These are phyloP conservation scores for Halictus ligatus DNA, from an alignment of 2,888 invertebrate species.

Conservation along the genomic window DNA sequence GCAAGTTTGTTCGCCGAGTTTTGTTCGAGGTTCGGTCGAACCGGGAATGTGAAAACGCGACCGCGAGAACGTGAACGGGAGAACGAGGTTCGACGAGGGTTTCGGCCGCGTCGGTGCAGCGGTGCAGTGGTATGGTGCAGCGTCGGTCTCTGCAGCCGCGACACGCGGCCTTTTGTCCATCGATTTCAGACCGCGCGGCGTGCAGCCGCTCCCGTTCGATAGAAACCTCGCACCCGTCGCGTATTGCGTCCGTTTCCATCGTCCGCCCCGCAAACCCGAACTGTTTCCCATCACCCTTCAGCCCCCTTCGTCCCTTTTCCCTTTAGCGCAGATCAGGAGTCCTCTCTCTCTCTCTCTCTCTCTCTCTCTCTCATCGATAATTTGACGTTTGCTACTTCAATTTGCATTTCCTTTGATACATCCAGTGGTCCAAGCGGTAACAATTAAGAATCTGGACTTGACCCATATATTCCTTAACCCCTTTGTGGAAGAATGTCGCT, in stretches of 20 bases:
- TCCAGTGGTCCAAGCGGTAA: background rate
- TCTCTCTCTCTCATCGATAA: background rate
- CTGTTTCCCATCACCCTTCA: background rate
- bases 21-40: slow-evolving; percentile 9
- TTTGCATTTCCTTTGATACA: background rate
- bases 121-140: slow-evolving; percentile 12
- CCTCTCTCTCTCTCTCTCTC: background rate
- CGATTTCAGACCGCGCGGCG: slow-evolving; percentile 35
- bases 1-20: slow-evolving; percentile 16
- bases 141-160: slow-evolving; percentile 6
- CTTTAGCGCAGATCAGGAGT: background rate
- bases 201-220: slow-evolving; percentile 28
- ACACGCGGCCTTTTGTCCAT: slow-evolving; percentile 34
- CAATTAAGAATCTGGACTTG: too few relatives aligned
- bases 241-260: slow-evolving; percentile 5
- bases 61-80: background rate
- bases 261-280: background rate
- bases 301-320: background rate
- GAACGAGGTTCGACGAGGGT: slow-evolving; percentile 19
- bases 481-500: too few relatives aligned
- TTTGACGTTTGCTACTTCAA: background rate
- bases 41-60: background rate
- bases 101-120: slow-evolving; percentile 7
- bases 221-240: slow-evolving; percentile 25
- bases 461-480: too few relatives aligned